Evolutionary conservation across 2,888 invertebrate genomes (phyloP), one percentile per base, ranked within the genome.

Genomic region (Drosophila aldrichi): DNA sequence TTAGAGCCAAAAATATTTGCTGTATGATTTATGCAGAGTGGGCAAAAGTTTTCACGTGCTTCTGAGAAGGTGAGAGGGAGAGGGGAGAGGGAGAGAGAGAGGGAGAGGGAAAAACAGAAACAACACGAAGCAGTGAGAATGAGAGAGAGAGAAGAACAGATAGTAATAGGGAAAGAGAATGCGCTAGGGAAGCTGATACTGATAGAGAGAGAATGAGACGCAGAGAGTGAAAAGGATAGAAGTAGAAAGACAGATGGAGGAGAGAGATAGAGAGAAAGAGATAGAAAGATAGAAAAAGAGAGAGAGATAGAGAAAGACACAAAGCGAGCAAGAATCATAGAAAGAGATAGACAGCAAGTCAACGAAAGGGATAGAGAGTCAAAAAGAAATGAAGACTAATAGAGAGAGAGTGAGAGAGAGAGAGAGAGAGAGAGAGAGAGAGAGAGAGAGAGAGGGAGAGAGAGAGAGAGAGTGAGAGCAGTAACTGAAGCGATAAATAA

Each of bases 11-110:
- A 63, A 77, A 51, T 54, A 46, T 57, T 60, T 60, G 1, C 25
- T 4, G 25, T 44, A 77, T 77, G 77, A 77, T 77, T 75, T 77
- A 75, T 75, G 68, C 59, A 57, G 43, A 57, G 36, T 60, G 48
- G 18, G 40, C 41, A 18, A 76, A 60, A 74, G 70, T 62, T 70
- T 16, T 41, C 49, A 25, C 25, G 25, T 49, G 49, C 1, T 2
- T 3, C 8, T 1, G 22, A 4, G 4, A 14, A 3, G 4, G 29
- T 29, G 1, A 10, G 29, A 5, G 25, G 3, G 25, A 46, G 46
- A 9, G n/a, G 25, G 16, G 20, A 5, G 2, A 20, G 12, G 6
- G 43, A 6, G 6, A 20, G 12, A 20, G 1, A 43, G 7, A 20
- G 43, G 12, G 41, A 43, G 10, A 20, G 41, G 3, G 40, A 18